Conservation (phyloP, 2,888 invertebrate genomes). For the Aelia acuminata region DNA sequence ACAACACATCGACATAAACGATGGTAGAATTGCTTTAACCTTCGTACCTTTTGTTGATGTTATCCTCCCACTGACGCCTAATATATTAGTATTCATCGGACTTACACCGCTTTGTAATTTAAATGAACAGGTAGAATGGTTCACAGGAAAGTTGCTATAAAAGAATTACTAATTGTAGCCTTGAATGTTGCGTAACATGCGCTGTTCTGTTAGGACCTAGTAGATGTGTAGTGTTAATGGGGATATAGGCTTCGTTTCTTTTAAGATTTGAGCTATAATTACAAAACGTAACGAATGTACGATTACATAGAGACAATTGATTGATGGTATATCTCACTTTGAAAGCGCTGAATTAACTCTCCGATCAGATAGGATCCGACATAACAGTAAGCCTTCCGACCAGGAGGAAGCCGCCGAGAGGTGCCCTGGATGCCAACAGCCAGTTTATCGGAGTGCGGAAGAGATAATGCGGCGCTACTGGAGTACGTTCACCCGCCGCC, state of each 20-base stretch:
- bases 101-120: neutral
- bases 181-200: neutral
- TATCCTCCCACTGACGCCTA: neutral
- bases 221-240: neutral
- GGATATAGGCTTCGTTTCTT: no score
- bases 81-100: neutral
- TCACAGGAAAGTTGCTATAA: constrained; percentile 18
- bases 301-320: no score
- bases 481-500: constrained; percentile 27
- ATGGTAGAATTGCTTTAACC: neutral
- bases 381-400: neutral
- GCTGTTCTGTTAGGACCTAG: neutral
- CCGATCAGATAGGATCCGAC: neutral
- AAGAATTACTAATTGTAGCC: constrained; percentile 8
- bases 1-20: neutral
- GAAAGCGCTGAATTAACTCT: neutral
- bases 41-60: neutral
- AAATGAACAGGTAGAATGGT: neutral
- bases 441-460: constrained; percentile 29
- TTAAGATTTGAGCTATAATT: no score
- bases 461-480: constrained; percentile 22
- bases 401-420: neutral
- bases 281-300: no score
- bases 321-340: neutral
- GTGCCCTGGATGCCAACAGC: constrained; percentile 17